Conservation (phyloP, 2,113 vertebrate genomes). For the Helogale parvula region DNA sequence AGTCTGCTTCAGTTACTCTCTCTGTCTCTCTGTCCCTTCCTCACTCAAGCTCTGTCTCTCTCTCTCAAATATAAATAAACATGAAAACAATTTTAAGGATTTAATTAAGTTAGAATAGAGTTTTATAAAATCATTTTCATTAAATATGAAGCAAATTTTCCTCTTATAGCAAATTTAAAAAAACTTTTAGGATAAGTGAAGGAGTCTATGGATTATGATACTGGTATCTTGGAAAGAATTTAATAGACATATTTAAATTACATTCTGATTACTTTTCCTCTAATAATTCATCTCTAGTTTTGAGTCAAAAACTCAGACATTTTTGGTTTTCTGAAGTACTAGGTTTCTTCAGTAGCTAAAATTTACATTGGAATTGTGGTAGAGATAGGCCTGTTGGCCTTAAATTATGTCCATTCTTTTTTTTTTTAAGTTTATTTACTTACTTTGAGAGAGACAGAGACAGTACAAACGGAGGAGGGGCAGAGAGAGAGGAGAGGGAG, state of each 20-base stretch:
- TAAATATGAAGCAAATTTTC: background rate
- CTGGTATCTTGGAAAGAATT: background rate
- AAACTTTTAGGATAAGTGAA: background rate
- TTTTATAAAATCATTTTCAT: background rate
- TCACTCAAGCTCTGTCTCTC: too few relatives aligned
- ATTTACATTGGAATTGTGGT: background rate
- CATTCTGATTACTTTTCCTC: background rate
- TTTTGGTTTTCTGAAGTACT: background rate
- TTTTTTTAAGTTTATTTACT: background rate
- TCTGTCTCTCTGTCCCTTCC: too few relatives aligned
- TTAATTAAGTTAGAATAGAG: background rate
- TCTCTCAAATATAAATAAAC: too few relatives aligned
- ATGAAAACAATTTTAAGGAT: background rate
- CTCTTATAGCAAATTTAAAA: background rate
- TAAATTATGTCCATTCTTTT: background rate
- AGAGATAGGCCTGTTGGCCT: background rate
- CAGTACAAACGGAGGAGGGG: too few relatives aligned
- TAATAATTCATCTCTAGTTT: background rate
- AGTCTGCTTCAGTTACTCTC: too few relatives aligned
- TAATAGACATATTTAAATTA: background rate
- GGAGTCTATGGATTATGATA: background rate
- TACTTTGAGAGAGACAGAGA: too few relatives aligned
- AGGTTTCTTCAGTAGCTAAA: background rate
- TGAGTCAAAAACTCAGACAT: background rate
- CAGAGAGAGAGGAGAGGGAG: too few relatives aligned